Conservation (phyloP, 2,797 vertebrate species). For the Pitangus sulphuratus region DNA sequence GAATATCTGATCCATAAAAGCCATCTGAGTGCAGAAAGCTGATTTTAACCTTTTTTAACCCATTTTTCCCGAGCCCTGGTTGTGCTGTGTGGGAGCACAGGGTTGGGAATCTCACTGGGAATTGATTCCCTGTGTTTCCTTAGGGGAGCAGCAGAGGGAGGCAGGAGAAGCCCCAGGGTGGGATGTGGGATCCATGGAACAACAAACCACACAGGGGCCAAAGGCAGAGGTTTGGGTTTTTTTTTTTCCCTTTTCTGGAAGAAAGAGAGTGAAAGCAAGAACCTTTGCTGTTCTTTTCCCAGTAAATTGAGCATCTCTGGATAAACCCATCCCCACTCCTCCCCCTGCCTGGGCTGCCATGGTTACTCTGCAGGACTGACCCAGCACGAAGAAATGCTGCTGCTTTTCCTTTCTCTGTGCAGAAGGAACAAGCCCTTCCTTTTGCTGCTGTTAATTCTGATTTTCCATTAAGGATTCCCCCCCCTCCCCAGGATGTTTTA, state of each 20-base stretch:
- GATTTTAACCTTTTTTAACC: not conserved
- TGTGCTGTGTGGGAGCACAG: not conserved
- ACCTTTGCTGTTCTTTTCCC: not conserved
- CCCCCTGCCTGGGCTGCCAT: not conserved
- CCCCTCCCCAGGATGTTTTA: not conserved
- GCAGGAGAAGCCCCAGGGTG: accelerated
- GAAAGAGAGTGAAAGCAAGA: not conserved
- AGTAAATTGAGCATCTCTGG: accelerated
- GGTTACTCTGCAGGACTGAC: not conserved
- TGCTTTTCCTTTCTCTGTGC: not conserved
- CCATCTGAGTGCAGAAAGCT: not conserved
- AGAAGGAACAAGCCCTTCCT: not conserved
- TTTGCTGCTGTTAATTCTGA: not conserved
- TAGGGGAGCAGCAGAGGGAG: not conserved
- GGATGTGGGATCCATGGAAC: accelerated
- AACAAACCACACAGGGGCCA: accelerated
- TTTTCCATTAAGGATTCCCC: not conserved
- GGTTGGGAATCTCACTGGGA: not conserved
- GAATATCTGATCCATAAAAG: not conserved
- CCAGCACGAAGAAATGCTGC: not conserved
- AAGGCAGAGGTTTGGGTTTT: not conserved
- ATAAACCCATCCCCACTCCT: not conserved
- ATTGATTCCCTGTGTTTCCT: not conserved
- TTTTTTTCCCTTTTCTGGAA: not conserved
- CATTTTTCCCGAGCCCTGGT: not conserved